Percentiles rank a stretch among this genome's conserved stretches.
Evolutionary conservation across 2,888 invertebrate species (phyloP).

Genomic region (Drosophila percnosoma): DNA sequence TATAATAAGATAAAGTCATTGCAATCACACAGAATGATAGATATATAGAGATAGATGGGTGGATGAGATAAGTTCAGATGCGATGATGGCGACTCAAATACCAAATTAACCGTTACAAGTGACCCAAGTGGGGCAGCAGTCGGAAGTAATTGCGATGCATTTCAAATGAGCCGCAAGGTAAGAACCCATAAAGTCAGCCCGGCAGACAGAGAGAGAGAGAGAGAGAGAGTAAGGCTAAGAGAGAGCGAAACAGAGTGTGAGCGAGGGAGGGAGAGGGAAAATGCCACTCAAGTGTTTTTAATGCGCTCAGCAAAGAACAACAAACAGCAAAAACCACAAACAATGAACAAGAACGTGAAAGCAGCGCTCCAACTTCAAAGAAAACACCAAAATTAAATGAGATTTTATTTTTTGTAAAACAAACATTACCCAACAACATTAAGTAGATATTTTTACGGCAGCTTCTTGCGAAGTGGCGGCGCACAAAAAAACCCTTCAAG

Average conservation of each 20-base stretch:
- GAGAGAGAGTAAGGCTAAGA: not conserved
- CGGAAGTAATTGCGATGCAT: constrained; percentile 57
- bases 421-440: constrained; percentile 44
- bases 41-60: constrained; percentile 9
- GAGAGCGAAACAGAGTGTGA: not conserved
- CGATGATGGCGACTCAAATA: constrained; percentile 24
- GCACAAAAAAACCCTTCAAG: constrained; percentile 14
- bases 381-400: constrained; percentile 50
- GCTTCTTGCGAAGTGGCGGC: not conserved
- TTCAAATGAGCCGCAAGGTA: constrained; percentile 47
- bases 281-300: constrained; percentile 47
- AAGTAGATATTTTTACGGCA: constrained; percentile 17
- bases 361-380: constrained; percentile 57
- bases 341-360: constrained; percentile 24
- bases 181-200: constrained; percentile 1
- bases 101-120: constrained; percentile 44
- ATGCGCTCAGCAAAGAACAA: constrained; percentile 32
- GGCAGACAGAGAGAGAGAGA: not conserved
- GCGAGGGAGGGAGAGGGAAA: not conserved
- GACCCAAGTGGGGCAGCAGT: not conserved
- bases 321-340: constrained; percentile 32
- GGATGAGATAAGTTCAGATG: constrained; percentile 14
- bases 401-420: constrained; percentile 50
- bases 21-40: constrained; percentile 46
- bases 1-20: constrained; percentile 71